A percentile compares a stretch with the other conserved stretches of the same genome.
Conservation (phyloP, 2,888 invertebrate genomes). For the Bugulina stolonifera region DNA sequence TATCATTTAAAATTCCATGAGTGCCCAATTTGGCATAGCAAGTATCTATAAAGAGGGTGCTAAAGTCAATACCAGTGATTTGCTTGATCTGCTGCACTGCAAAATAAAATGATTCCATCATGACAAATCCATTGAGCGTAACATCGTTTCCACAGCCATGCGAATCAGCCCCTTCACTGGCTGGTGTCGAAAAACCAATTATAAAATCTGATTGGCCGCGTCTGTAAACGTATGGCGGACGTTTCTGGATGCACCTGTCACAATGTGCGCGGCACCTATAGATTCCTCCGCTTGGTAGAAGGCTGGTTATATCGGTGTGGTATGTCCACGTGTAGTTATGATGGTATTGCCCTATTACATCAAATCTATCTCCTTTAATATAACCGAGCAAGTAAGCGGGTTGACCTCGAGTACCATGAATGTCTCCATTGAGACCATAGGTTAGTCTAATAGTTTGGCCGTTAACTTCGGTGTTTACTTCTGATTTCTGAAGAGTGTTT, state of each 20-base stretch:
- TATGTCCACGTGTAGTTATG: not conserved
- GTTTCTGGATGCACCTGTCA: not conserved
- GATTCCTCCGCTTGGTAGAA: not conserved
- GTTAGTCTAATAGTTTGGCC: not conserved
- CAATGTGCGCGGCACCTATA: not conserved
- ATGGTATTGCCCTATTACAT: not conserved
- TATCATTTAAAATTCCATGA: not conserved
- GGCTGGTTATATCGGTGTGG: not conserved
- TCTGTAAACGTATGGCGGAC: not conserved
- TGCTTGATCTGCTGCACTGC: conserved; percentile 29
- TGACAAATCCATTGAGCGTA: conserved; percentile 14
- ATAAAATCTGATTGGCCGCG: not conserved
- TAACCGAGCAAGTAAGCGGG: not conserved
- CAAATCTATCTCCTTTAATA: not conserved
- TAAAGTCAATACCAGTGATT: not conserved
- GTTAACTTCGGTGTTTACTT: not conserved
- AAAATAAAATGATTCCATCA: conserved; percentile 30
- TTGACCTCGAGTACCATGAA: not conserved
- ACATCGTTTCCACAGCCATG: not conserved
- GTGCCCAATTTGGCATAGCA: not conserved
- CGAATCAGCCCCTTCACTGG: not conserved
- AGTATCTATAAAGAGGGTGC: conserved; percentile 11
- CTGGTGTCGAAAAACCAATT: not conserved
- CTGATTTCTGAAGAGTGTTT: not conserved
- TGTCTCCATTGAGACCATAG: not conserved